Base-by-base conservation (phyloP, 1,140 invertebrate species). In the Tetragnatha versicolor region DNA sequence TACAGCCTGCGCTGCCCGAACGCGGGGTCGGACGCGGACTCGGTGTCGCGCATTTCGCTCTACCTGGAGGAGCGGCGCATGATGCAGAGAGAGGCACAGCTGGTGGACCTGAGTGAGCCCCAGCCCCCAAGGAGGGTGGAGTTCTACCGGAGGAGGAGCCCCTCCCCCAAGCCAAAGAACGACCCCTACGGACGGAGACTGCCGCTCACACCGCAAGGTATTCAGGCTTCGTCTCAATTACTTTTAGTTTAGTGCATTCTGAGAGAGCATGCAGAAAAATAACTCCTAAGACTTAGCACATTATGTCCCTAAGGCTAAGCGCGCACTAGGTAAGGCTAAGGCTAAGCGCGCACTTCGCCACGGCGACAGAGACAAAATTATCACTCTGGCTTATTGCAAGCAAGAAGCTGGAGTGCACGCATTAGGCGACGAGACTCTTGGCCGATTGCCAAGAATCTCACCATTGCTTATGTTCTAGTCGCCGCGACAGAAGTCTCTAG, bases 161-260 rank as follows among this genome's bases (percentile, higher is more conserved):
- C 73, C 33, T 77, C 73, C 1, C 73, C 73, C 3, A 77, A 77
- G 14, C 73, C 73, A 2, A 77, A 66, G 27, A 69, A 70, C 20
- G 78, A 79, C 10, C 58, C 66, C 3, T 79, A 79, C 7, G 78
- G 78, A 6, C 72, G 78, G 20, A 63, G 60, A 22, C 22, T 79
- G 14, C 78, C 78, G 14, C 47, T 79, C n/a, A 79, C 45, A 17
- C 78, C 78, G 6, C 66, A 79, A 65, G 78, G 78, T 65, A 25
- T 37, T 12, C 9, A 9, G 7, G 17, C n/a, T 45, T 45, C 42
- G 10, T 14, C 42, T 45, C 1, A 10, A 14, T 45, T 45, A 2
- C 42, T 3, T 3, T 45, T 2, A 2, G 1, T 45, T 45, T 3
- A 14, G n/a, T n/a, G n/a, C n/a, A n/a, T n/a, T n/a, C n/a, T n/a